Conservation (phyloP, 2,888 invertebrate genomes). For the Eurois occulta region DNA sequence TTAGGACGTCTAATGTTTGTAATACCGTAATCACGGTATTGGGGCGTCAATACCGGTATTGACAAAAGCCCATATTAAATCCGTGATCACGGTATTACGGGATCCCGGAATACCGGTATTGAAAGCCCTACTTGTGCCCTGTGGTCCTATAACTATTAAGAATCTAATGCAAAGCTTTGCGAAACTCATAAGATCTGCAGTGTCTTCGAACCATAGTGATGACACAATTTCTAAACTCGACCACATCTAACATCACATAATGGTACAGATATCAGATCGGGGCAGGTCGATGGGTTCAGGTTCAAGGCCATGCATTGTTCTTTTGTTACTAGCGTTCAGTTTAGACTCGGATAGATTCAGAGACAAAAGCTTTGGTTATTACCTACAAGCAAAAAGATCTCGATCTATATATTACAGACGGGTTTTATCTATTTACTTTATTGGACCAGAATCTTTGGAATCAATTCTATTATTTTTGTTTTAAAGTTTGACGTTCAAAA, state of each 20-base stretch:
- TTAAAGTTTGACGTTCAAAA: no score
- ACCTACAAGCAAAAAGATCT: conserved; percentile 5
- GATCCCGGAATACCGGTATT: no score
- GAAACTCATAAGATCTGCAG: no score
- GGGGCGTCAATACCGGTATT: no score
- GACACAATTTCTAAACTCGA: conserved; percentile 7
- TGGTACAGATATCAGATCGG: conserved; percentile 46
- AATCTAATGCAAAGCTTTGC: no score
- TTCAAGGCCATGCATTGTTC: conserved; percentile 67
- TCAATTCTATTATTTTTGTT: no score
- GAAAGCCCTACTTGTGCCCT: no score
- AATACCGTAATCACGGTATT: no score
- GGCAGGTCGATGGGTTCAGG: conserved; percentile 58
- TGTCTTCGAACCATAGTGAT: not conserved
- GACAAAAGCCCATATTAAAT: no score
- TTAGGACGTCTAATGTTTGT: no score
- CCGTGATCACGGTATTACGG: no score
- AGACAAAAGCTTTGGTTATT: conserved; percentile 53
- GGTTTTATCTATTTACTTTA: not conserved
- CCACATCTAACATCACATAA: conserved; percentile 19
- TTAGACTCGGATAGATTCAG: conserved; percentile 17
- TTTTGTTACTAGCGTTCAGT: conserved; percentile 52
- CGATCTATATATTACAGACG: not conserved
- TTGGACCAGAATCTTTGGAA: not conserved
- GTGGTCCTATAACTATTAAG: no score